Evolutionary conservation across 2,797 vertebrate species (phyloP).

Genomic region (Sparidentex hasta): DNA sequence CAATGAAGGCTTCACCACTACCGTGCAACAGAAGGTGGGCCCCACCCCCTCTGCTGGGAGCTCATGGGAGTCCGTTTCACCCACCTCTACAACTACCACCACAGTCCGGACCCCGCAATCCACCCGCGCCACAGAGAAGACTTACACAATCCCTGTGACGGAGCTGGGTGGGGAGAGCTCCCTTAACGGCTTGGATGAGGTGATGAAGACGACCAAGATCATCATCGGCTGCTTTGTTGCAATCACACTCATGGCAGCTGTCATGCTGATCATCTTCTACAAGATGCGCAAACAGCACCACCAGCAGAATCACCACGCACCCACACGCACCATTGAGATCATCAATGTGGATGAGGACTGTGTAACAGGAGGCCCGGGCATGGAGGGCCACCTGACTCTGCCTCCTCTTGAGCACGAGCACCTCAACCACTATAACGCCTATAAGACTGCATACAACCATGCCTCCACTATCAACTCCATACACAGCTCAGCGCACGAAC

Average conservation of each 20-base stretch:
- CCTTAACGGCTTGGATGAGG: constrained; percentile 95
- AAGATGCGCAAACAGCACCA: constrained; percentile 99
- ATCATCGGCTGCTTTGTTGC: constrained; percentile 99
- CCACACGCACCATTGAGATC: constrained; percentile 97
- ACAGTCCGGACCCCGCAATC: constrained; percentile 91
- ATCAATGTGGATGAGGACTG: constrained; percentile 98
- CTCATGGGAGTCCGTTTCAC: constrained; percentile 85
- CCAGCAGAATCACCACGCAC: constrained; percentile 97
- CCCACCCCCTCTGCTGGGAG: constrained; percentile 90
- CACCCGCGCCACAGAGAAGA: constrained; percentile 95
- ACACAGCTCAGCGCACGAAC: constrained; percentile 99
- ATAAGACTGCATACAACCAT: constrained; percentile 98
- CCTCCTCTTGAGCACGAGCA: constrained; percentile 99
- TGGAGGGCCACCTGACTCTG: constrained; percentile 98
- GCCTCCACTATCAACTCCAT: constrained; percentile 99
- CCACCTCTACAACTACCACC: constrained; percentile 91
- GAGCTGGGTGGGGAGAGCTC: constrained; percentile 90
- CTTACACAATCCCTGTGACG: constrained; percentile 94
- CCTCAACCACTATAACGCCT: constrained; percentile 99
- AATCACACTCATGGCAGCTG: constrained; percentile 99
- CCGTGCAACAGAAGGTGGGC: constrained; percentile 90
- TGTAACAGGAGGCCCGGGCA: constrained; percentile 92
- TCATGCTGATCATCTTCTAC: constrained; percentile 99
- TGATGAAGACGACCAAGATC: constrained; percentile 99
- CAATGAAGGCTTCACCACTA: constrained; percentile 94